Evolutionary conservation across 2,797 vertebrate species (phyloP).

Genomic region (Ispidina picta): DNA sequence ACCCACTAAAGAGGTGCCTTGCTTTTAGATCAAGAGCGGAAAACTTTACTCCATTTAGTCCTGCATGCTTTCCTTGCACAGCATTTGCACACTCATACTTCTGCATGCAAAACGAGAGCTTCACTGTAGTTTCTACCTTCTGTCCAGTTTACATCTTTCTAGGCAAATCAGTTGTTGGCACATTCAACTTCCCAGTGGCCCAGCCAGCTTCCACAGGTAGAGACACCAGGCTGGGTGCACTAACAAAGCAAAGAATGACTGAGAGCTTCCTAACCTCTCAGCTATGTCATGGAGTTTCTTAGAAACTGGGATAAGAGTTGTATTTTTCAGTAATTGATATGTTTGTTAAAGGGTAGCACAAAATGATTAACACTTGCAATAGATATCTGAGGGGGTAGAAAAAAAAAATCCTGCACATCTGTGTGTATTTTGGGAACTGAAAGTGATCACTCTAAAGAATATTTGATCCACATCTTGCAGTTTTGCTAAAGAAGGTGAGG

Average conservation of each 20-base stretch:
- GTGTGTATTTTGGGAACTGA: background rate
- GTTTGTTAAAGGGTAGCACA: background rate
- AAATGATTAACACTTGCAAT: background rate
- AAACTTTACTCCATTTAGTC: background rate
- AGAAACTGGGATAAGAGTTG: background rate
- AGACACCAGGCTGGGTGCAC: background rate
- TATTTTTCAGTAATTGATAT: background rate
- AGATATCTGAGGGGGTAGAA: background rate
- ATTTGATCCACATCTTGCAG: constrained; percentile 39
- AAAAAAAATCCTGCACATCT: background rate
- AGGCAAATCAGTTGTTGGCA: background rate
- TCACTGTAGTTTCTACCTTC: background rate
- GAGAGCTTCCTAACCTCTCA: background rate
- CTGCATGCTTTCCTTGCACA: rapidly evolving
- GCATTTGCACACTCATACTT: background rate
- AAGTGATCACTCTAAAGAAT: background rate
- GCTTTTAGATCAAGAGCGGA: background rate
- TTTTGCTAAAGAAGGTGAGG: constrained; percentile 37
- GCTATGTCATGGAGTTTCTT: background rate
- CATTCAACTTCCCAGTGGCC: background rate
- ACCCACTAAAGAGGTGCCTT: background rate
- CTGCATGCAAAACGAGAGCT: background rate
- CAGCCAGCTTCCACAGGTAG: background rate
- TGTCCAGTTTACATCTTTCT: background rate
- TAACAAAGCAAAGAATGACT: background rate